Conservation (phyloP, 1,140 invertebrate genomes). For the Trichomalopsis sarcophagae region DNA sequence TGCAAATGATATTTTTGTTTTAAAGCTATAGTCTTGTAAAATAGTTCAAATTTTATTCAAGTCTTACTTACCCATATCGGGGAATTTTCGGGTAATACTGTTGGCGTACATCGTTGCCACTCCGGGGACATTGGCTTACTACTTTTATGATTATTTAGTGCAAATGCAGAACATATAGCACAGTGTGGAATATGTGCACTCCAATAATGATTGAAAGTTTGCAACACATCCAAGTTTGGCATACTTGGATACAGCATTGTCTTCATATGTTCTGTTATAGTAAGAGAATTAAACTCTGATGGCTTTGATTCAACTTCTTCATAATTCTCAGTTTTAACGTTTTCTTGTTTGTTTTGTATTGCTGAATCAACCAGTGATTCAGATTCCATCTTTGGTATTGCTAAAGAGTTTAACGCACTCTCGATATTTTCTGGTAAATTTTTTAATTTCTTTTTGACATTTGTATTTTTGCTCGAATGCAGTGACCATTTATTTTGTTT, state of each 20-base stretch:
- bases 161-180: slow-evolving; percentile 68
- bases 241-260: slow-evolving; percentile 67
- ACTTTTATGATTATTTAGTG: slow-evolving; percentile 58
- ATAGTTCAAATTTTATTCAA: not conserved
- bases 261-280: slow-evolving; percentile 67
- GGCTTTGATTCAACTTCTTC: not conserved
- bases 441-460: slow-evolving; percentile 32
- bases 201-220: slow-evolving; percentile 72
- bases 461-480: not conserved
- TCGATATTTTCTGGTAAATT: slow-evolving; percentile 21
- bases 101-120: slow-evolving; percentile 69
- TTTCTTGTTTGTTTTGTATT: slow-evolving; percentile 16
- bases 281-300: not conserved
- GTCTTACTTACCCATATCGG: slow-evolving; percentile 68
- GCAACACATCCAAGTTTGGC: slow-evolving; percentile 61
- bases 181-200: slow-evolving; percentile 70
- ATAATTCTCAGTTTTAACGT: not conserved
- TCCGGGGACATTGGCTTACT: slow-evolving; percentile 68
- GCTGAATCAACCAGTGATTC: slow-evolving; percentile 31
- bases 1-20: slow-evolving; percentile 44
- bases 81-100: slow-evolving; percentile 69
- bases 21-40: not conserved
- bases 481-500: slow-evolving; percentile 20
- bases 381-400: slow-evolving; percentile 43
- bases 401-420: slow-evolving; percentile 27